These are phyloP conservation scores for Aphidius ervi DNA, from an alignment of 1,140 invertebrate genomes.

Conservation along the genomic window DNA sequence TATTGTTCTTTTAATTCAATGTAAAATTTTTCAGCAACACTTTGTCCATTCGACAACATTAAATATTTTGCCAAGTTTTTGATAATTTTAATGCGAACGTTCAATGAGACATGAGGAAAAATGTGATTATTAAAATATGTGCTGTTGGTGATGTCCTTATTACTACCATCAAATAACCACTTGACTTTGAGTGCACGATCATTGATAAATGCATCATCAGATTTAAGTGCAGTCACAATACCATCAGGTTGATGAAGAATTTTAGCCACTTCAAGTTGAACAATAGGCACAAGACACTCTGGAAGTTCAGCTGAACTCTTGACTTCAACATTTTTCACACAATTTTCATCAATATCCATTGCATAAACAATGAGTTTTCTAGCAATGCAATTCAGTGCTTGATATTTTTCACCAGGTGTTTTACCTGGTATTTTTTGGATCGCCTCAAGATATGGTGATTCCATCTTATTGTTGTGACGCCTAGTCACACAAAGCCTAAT, in stretches of 20 bases:
- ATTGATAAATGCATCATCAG: slow-evolving; percentile 30
- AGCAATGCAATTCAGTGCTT: background rate
- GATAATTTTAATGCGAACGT: too few species aligned
- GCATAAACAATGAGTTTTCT: background rate
- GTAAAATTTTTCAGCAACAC: too few species aligned
- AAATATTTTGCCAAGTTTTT: too few species aligned
- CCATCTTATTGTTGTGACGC: background rate
- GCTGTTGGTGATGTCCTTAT: slow-evolving; percentile 24
- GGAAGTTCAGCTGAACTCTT: background rate
- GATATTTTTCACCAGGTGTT: slow-evolving; percentile 13
- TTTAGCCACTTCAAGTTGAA: background rate
- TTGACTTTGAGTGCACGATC: slow-evolving; percentile 32
- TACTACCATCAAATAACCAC: slow-evolving; percentile 32
- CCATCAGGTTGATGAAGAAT: slow-evolving; percentile 1
- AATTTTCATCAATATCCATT: background rate
- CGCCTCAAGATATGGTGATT: slow-evolving; percentile 11
- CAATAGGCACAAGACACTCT: background rate
- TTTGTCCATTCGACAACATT: too few species aligned
- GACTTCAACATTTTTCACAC: background rate
- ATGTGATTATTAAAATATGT: slow-evolving; percentile 33
- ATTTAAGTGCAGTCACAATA: slow-evolving; percentile 34
- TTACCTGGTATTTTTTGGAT: slow-evolving; percentile 12
- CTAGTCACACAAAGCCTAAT: too few species aligned
- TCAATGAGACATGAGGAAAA: slow-evolving; percentile 31
- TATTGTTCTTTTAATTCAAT: too few species aligned